phyloP scores from a whole-genome alignment of 2,888 invertebrate genomes.

The Macrosiphum euphorbiae region DNA sequence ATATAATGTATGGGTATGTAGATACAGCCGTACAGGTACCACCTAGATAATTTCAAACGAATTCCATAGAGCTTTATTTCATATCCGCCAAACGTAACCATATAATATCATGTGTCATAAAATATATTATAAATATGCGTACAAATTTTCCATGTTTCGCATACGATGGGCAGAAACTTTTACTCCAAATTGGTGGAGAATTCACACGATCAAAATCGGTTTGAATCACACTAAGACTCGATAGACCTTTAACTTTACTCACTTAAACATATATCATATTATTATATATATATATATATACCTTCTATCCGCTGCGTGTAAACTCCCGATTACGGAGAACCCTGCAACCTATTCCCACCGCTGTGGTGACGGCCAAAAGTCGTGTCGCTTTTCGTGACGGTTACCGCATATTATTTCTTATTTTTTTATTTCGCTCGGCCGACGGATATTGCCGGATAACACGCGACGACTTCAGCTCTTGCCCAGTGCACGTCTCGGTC shows the following conservation, averaged over 20 bases:
- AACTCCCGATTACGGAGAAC: background rate
- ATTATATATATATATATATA: background rate
- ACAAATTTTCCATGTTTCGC: background rate
- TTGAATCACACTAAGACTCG: too few relatives aligned
- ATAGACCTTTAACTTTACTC: background rate
- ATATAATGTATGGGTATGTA: background rate
- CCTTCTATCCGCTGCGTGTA: background rate
- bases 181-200: background rate
- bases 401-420: background rate
- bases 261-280: background rate
- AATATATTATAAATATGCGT: background rate
- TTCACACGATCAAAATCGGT: too few relatives aligned
- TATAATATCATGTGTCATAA: background rate
- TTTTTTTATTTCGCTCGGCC: background rate
- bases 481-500: background rate
- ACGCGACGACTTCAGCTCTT: slow-evolving; percentile 25
- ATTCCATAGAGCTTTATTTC: background rate
- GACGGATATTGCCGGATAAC: slow-evolving; percentile 27
- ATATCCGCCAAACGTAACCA: background rate
- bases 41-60: background rate
- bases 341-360: background rate
- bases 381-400: slow-evolving; percentile 11
- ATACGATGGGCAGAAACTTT: background rate
- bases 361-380: background rate
- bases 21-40: background rate